Evolutionary conservation across 2,797 vertebrate species (phyloP).

Genomic region (Crocodylus rhombifer): DNA sequence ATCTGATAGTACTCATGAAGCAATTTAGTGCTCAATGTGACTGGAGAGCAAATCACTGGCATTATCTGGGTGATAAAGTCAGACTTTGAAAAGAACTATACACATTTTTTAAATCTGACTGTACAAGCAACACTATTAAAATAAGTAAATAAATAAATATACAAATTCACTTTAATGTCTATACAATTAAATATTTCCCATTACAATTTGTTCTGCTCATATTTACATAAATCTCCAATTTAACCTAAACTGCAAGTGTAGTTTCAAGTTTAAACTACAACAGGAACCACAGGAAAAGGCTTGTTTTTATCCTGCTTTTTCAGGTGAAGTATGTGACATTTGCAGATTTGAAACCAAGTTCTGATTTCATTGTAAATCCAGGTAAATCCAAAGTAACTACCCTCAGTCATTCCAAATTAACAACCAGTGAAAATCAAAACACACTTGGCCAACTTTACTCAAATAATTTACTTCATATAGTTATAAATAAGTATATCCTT

Average conservation of each 20-base stretch:
- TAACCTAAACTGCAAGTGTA: not conserved
- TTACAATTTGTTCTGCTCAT: not conserved
- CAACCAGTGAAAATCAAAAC: not conserved
- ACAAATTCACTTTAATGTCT: not conserved
- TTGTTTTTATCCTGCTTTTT: not conserved
- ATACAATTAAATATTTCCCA: not conserved
- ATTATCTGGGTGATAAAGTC: not conserved
- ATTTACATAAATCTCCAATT: not conserved
- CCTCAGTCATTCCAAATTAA: not conserved
- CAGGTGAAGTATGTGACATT: not conserved
- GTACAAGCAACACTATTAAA: not conserved
- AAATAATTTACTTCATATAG: not conserved
- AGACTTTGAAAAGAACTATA: not conserved
- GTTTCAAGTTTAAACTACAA: not conserved
- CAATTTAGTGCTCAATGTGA: not conserved
- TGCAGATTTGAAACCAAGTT: not conserved
- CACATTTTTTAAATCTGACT: not conserved
- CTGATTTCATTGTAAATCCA: not conserved
- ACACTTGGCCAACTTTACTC: not conserved
- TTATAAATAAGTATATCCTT: not conserved
- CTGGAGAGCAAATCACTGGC: not conserved
- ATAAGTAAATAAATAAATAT: not conserved
- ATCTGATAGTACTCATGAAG: accelerated
- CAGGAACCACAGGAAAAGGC: conserved; percentile 11
- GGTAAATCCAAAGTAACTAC: conserved; percentile 2